Evolutionary conservation across 2,888 invertebrate genomes (phyloP).

Genomic region (Helleia helle): DNA sequence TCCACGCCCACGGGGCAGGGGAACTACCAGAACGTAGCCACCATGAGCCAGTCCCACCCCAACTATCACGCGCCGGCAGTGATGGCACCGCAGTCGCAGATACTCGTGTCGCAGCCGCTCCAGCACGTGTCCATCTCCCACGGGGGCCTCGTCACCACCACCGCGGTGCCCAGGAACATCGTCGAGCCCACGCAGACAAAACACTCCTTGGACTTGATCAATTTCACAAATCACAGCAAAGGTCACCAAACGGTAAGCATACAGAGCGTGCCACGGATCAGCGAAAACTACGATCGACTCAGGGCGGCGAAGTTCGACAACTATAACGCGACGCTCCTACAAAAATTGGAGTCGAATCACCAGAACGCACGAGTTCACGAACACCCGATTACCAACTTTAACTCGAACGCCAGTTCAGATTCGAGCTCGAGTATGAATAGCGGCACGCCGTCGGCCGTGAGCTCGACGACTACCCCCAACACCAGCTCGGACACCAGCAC

Average conservation of each 20-base stretch:
- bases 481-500: conserved; percentile 82
- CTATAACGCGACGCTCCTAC: conserved; percentile 40
- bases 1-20: conserved; percentile 46
- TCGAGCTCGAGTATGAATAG: conserved; percentile 80
- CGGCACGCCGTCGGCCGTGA: conserved; percentile 57
- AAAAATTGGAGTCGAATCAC: conserved; percentile 46
- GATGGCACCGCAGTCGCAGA: conserved; percentile 16
- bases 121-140: conserved; percentile 33
- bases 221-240: conserved; percentile 45
- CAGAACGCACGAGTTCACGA: conserved; percentile 48
- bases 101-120: conserved; percentile 27
- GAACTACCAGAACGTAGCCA: conserved; percentile 50
- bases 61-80: conserved; percentile 26
- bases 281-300: conserved; percentile 43
- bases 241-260: conserved; percentile 34
- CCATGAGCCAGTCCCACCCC: conserved; percentile 60
- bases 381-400: conserved; percentile 46
- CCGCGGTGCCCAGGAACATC: conserved; percentile 39
- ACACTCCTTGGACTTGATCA: conserved; percentile 50
- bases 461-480: conserved; percentile 80
- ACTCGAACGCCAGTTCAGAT: conserved; percentile 72
- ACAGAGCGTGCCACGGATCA: conserved; percentile 44
- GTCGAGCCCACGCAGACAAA: conserved; percentile 46
- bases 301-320: conserved; percentile 42
- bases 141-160: conserved; percentile 31